Conservation (phyloP, 2,888 invertebrate genomes). For the Chaetogeoica ovagalla region DNA sequence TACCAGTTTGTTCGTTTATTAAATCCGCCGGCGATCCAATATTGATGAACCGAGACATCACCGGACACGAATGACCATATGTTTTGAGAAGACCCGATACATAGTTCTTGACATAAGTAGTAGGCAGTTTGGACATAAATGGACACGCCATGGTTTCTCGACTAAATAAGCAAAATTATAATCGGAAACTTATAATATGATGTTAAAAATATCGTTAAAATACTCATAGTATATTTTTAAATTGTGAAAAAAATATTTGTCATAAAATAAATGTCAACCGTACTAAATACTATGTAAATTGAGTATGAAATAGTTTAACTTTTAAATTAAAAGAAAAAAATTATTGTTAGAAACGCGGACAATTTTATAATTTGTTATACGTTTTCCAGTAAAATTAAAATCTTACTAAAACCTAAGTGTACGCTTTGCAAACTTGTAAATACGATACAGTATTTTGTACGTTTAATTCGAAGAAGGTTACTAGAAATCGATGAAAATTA, state of each 20-base stretch:
- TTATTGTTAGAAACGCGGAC: neutral
- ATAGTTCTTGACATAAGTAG: constrained; percentile 81
- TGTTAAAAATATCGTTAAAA: too few relatives aligned
- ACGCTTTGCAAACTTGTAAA: too few relatives aligned
- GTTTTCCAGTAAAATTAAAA: neutral
- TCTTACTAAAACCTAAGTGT: too few relatives aligned
- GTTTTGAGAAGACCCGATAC: constrained; percentile 74
- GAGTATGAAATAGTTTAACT: neutral
- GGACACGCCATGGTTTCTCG: constrained; percentile 78
- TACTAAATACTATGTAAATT: neutral
- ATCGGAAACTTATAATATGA: too few relatives aligned
- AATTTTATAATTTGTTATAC: neutral
- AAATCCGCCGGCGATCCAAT: constrained; percentile 55
- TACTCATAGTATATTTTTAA: too few relatives aligned
- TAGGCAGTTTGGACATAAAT: constrained; percentile 78
- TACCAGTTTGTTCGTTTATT: constrained; percentile 24
- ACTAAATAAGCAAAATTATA: neutral
- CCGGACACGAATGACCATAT: constrained; percentile 81
- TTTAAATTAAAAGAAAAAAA: neutral
- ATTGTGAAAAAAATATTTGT: too few relatives aligned
- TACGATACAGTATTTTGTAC: too few relatives aligned
- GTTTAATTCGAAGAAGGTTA: too few relatives aligned
- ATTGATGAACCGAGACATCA: constrained; percentile 66
- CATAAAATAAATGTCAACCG: too few relatives aligned
- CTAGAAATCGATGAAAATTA: too few relatives aligned